Evolutionary conservation across 2,797 vertebrate species (phyloP).

Genomic region (Acanthis flammea): DNA sequence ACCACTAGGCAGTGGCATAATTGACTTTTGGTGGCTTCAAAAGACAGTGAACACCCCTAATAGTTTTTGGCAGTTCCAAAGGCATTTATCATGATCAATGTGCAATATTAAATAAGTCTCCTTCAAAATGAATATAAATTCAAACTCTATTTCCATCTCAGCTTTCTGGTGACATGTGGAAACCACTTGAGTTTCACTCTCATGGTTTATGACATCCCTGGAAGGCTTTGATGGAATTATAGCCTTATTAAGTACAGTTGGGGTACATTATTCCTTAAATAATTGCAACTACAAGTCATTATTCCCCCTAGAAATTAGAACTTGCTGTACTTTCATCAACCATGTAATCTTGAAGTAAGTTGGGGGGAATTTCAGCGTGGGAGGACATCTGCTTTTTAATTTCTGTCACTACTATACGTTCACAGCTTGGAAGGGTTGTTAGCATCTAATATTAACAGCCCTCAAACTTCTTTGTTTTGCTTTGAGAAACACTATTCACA

Average conservation of each 20-base stretch:
- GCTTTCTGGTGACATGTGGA: slow-evolving; percentile 40
- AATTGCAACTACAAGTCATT: slow-evolving; percentile 55
- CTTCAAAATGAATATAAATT: slow-evolving; percentile 55
- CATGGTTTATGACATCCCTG: slow-evolving; percentile 31
- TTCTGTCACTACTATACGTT: neutral
- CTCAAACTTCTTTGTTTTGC: neutral
- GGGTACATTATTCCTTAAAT: slow-evolving; percentile 64
- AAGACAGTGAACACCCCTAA: slow-evolving; percentile 18
- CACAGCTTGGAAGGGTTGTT: neutral
- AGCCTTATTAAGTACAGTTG: slow-evolving; percentile 51
- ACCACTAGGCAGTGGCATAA: neutral
- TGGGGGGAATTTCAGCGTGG: neutral
- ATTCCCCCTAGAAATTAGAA: slow-evolving; percentile 57
- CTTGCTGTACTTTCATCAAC: slow-evolving; percentile 44
- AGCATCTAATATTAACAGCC: neutral
- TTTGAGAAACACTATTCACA: neutral
- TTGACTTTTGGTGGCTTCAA: slow-evolving; percentile 41
- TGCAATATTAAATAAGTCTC: slow-evolving; percentile 55
- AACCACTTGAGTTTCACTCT: slow-evolving; percentile 34
- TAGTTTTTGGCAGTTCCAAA: slow-evolving; percentile 29
- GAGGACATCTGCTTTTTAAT: slow-evolving; percentile 28
- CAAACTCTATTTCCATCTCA: slow-evolving; percentile 42
- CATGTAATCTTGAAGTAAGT: slow-evolving; percentile 21
- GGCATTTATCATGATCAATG: slow-evolving; percentile 46
- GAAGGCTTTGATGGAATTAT: slow-evolving; percentile 60